Conservation (phyloP, 2,888 invertebrate species). For the Amphimallon solstitiale region DNA sequence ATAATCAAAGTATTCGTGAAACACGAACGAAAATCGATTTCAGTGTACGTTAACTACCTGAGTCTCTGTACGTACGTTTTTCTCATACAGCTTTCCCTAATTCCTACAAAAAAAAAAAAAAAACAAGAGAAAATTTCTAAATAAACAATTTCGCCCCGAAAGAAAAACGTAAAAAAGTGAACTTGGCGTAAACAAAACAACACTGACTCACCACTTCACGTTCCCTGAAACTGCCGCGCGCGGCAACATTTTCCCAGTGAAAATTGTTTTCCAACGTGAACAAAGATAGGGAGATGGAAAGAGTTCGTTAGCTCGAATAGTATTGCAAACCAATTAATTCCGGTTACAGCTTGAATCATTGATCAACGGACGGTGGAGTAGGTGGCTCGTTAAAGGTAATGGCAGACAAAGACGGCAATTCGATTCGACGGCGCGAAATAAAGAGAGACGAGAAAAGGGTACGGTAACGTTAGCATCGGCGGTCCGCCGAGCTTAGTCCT, state of each 20-base stretch:
- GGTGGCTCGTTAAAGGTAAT: conserved; percentile 34
- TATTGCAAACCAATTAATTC: conserved; percentile 38
- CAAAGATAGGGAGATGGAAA: conserved; percentile 3
- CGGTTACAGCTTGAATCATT: conserved; percentile 38
- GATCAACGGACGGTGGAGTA: conserved; percentile 34
- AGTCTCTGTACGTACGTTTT: not conserved
- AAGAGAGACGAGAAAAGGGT: conserved; percentile 16
- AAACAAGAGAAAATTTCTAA: conserved; percentile 17
- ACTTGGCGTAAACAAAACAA: conserved; percentile 30
- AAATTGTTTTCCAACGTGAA: conserved; percentile 28
- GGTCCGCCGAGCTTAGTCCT: conserved; percentile 30
- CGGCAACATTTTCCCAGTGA: conserved; percentile 19
- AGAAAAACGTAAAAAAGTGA: conserved; percentile 9
- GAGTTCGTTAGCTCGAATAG: conserved; percentile 33
- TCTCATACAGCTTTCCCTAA: not conserved
- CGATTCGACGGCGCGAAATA: conserved; percentile 2
- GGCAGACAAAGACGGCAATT: conserved; percentile 15
- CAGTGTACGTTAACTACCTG: not conserved
- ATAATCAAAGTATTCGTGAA: conserved; percentile 22
- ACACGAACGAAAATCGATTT: conserved; percentile 21
- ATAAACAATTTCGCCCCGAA: conserved; percentile 22
- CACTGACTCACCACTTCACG: not conserved
- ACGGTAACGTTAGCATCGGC: conserved; percentile 28
- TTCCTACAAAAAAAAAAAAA: not conserved
- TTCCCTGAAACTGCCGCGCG: conserved; percentile 10